Base-by-base conservation (phyloP, 2,797 vertebrate genomes). In the Phataginus tetradactyla region DNA sequence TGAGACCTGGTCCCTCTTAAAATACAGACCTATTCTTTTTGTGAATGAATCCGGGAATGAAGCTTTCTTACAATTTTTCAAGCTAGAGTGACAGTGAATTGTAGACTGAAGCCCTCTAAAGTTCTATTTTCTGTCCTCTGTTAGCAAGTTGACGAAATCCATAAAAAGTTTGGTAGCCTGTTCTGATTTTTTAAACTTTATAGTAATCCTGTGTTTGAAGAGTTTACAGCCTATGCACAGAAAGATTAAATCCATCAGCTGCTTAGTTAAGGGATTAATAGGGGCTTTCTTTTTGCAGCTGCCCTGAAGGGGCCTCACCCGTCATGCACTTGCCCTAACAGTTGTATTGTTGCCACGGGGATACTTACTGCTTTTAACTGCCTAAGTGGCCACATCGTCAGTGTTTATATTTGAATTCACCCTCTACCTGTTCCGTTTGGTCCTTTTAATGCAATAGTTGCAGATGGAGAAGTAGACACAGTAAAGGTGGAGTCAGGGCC, bases 281-380 rank as follows among this genome's bases (percentile, higher is more conserved):
- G 94, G 89, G 0, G 3, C 95, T 97, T 98, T 98, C 97, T 98
- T 96, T 96, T 13, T 75, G 96, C 98, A 98, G 98, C 98, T 99
- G 98, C 98, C 97, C 95, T 5, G 0, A 4, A 39, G 81, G 96
- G 97, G 97, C 98, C 97, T 98, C 97, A 68, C 96, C 78, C 96
- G 96, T 90, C 80, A 71, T 27, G 21, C 98, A 97, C 97, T 95
- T 98, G 98, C 98, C 97, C 98, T 77, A 69, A 84, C 98, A 97
- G 91, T 97, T 98, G 96, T 86, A 92, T 96, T 96, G 95, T 96
- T 64, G 66, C 87, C 92, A 51, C 37, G 5, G 87, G 69, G 96
- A 0, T 32, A 81, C 75, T 96, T 5, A 32, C 74, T 71, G 0
- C 23, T 51, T 96, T 84, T 79, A 84, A 80, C 74, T 86, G 91